These are phyloP conservation scores for Pseudeuparius sepicola DNA, from an alignment of 2,888 invertebrate species.

Conservation along the genomic window DNA sequence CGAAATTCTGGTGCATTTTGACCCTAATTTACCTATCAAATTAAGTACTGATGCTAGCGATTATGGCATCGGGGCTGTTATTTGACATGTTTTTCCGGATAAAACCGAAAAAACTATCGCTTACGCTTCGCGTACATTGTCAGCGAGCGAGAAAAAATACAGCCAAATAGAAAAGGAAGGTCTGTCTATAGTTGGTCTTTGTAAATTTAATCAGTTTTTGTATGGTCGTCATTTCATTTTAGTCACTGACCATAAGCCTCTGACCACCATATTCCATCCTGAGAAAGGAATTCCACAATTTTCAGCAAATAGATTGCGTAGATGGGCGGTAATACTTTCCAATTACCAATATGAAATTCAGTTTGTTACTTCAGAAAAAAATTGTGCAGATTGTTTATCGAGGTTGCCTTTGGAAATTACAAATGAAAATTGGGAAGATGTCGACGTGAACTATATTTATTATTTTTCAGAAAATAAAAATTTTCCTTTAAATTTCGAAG, in stretches of 20 bases:
- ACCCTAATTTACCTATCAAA: constrained; percentile 15
- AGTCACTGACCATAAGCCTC: no score
- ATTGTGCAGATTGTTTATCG: constrained; percentile 1
- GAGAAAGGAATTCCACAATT: constrained; percentile 8
- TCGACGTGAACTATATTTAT: no score
- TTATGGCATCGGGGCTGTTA: constrained; percentile 26
- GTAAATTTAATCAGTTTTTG: constrained; percentile 32
- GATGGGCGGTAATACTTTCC: constrained; percentile 7
- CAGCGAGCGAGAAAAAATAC: constrained; percentile 22
- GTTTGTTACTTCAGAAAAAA: constrained; percentile 8
- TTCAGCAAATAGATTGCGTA: constrained; percentile 10
- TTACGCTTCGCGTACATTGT: constrained; percentile 28
- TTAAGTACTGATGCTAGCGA: constrained; percentile 18
- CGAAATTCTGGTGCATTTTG: constrained; percentile 18
- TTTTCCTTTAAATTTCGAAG: no score
- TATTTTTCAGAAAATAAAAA: no score
- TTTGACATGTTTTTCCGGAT: constrained; percentile 26
- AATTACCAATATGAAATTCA: constrained; percentile 9
- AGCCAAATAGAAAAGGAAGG: constrained; percentile 20
- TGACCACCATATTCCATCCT: constrained; percentile 3
- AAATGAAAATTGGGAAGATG: no score
- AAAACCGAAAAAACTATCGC: no score
- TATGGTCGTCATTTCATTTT: constrained; percentile 33
- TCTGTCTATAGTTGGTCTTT: constrained; percentile 25
- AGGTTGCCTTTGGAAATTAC: constrained; percentile 3